Evolutionary conservation across 2,888 invertebrate species (phyloP), one percentile per base, ranked within the genome.

Genomic region (Enoplolaimus lenunculus): DNA sequence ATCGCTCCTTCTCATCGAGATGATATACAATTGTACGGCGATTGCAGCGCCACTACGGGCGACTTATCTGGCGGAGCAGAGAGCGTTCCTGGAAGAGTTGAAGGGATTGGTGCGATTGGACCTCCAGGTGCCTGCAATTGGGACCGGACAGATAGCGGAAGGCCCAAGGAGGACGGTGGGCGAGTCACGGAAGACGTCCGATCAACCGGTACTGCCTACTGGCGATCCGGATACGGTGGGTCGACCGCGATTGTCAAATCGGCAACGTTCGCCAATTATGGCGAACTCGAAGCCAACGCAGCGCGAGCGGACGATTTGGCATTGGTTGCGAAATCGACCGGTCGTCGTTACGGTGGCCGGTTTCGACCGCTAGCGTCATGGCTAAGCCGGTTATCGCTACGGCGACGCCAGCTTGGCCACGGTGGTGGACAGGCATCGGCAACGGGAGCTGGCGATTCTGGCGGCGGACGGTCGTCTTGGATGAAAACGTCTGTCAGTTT

Each of bases 401-500:
- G 71, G 57, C 68, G 72, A 33, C 60, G 60, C 60, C 62, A n/a
- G 69, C n/a, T 45, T 26, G 45, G n/a, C 1, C 7, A 3, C 35
- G n/a, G n/a, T n/a, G n/a, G n/a, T n/a, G n/a, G n/a, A n/a, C n/a
- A n/a, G n/a, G n/a, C n/a, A n/a, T n/a, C n/a, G n/a, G n/a, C n/a
- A n/a, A n/a, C n/a, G 34, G 21, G 30, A 13, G 68, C 31, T 65
- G 28, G 13, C 2, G 64, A 33, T 28, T 3, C 69, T 28, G 70
- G 60, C 45, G 67, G 70, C 68, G n/a, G 64, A 30, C 68, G 60
- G 33, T n/a, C 69, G 16, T 65, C 68, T 33, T 31, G 57, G 60
- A 77, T 77, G 67, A 72, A 78, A 69, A 74, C 77, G 2, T 78
- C 78, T 30, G 73, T 78, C 70, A 78, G 77, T 29, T 71, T 78